Conservation (phyloP, 2,888 invertebrate genomes). For the Andrena trimmerana region DNA sequence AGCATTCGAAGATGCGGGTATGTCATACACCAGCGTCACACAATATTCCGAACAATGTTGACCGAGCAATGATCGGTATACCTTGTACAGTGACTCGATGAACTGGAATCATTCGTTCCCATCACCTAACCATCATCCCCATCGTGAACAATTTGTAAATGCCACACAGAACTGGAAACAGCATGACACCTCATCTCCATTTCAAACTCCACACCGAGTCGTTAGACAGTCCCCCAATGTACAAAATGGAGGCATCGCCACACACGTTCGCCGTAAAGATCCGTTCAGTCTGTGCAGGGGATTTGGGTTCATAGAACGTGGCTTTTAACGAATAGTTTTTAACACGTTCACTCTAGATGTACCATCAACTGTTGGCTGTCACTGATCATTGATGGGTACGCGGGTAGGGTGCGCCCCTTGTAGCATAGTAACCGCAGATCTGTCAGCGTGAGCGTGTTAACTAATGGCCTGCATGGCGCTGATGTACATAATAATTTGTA, state of each 20-base stretch:
- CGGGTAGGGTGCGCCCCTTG: not conserved
- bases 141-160: not conserved
- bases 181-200: slow-evolving; percentile 29
- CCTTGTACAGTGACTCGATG: slow-evolving; percentile 53
- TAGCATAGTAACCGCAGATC: not conserved
- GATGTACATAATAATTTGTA: slow-evolving; percentile 23
- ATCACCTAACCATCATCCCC: slow-evolving; percentile 3
- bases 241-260: slow-evolving; percentile 13
- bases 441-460: slow-evolving; percentile 8
- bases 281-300: not conserved
- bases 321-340: slow-evolving; percentile 25
- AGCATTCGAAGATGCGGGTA: slow-evolving; percentile 92
- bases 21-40: slow-evolving; percentile 85
- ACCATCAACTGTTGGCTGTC: not conserved
- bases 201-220: not conserved
- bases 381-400: not conserved
- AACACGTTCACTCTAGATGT: not conserved
- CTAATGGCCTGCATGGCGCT: not conserved
- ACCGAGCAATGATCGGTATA: slow-evolving; percentile 44
- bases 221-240: not conserved
- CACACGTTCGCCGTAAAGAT: not conserved
- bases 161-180: not conserved
- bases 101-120: slow-evolving; percentile 35
- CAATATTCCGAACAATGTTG: slow-evolving; percentile 60
- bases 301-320: slow-evolving; percentile 9